Evolutionary conservation across 1,140 invertebrate species (phyloP).

Genomic region (Drosophila obscura): DNA sequence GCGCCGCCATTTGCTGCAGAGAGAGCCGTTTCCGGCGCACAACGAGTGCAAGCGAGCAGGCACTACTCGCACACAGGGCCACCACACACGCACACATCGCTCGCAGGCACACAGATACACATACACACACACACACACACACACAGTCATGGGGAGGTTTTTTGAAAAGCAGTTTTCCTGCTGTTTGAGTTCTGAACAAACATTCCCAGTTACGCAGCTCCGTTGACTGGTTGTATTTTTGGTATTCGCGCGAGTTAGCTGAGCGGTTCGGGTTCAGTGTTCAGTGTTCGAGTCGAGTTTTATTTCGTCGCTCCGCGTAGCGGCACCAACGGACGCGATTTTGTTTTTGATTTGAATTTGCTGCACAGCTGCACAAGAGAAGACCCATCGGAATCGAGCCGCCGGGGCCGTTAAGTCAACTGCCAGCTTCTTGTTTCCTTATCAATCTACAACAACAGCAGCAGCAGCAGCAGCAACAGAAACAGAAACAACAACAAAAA

Average conservation of each 20-base stretch:
- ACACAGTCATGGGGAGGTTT: conserved; percentile 23
- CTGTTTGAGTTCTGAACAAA: conserved; percentile 52
- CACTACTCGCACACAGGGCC: conserved; percentile 4
- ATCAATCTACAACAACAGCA: conserved; percentile 22
- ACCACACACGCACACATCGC: conserved; percentile 4
- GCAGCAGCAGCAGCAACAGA: conserved; percentile 2
- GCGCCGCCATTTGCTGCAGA: conserved; percentile 71
- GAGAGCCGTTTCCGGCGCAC: conserved; percentile 16
- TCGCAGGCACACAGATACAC: neutral
- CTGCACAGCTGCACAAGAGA: neutral
- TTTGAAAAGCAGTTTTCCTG: conserved; percentile 17
- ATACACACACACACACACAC: conserved; percentile 3
- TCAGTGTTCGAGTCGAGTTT: conserved; percentile 25
- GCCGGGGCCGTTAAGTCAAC: conserved; percentile 8
- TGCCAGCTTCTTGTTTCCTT: conserved; percentile 27
- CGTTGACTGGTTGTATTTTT: conserved; percentile 57
- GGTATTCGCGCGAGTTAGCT: conserved; percentile 40
- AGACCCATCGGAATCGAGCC: neutral
- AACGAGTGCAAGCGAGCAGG: conserved; percentile 28
- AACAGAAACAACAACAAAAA: neutral
- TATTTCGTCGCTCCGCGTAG: conserved; percentile 4
- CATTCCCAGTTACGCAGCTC: conserved; percentile 70
- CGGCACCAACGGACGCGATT: neutral
- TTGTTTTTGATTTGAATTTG: neutral
- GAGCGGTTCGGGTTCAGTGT: conserved; percentile 15